Conservation (phyloP, 35 echinoderm and acorn worm species). For the Stichopus chloronotus region DNA sequence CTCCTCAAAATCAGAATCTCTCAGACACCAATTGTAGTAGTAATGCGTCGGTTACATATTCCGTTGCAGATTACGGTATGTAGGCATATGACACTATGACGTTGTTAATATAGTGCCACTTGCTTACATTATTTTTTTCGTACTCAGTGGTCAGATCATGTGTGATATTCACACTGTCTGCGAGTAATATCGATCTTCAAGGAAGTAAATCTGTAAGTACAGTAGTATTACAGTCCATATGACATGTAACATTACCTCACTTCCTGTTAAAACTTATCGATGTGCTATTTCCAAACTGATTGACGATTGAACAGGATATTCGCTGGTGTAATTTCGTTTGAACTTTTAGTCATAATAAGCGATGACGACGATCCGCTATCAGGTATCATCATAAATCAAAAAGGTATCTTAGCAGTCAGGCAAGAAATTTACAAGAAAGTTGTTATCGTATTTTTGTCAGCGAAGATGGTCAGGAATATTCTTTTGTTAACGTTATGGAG, state of each 20-base stretch:
- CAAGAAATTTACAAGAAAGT: too few species aligned
- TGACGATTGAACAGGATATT: not conserved
- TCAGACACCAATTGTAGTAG: too few species aligned
- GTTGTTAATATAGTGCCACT: too few species aligned
- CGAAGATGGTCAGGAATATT: not conserved
- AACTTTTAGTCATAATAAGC: not conserved
- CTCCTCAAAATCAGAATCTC: too few species aligned
- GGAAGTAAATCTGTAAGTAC: not conserved
- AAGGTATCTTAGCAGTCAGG: too few species aligned
- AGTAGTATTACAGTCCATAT: not conserved
- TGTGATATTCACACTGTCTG: not conserved
- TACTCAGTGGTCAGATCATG: not conserved
- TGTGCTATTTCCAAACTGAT: not conserved
- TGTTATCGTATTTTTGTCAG: too few species aligned
- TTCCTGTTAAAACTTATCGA: not conserved
- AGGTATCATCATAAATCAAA: too few species aligned
- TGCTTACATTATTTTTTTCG: not conserved
- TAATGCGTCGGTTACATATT: too few species aligned
- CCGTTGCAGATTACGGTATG: too few species aligned
- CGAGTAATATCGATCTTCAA: not conserved
- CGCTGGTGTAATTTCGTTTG: not conserved
- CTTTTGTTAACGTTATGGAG: not conserved
- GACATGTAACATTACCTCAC: not conserved
- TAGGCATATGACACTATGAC: too few species aligned
- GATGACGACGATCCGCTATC: not conserved